Percentiles rank a stretch among this genome's conserved stretches.
Evolutionary conservation across 2,797 vertebrate species (phyloP).

Genomic region (Mus spretus): DNA sequence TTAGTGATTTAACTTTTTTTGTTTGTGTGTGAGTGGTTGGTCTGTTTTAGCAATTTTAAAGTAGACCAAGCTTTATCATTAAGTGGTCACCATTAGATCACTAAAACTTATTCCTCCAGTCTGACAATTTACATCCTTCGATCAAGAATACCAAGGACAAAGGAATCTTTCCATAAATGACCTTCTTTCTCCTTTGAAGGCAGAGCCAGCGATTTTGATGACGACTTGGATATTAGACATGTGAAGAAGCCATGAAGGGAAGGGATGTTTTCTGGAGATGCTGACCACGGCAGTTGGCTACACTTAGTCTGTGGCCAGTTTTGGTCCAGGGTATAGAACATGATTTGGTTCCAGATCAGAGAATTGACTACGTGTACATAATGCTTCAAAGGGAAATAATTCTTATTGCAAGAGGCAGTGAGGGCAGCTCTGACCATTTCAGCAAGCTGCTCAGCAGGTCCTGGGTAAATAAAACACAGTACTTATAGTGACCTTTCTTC

Average conservation of each 20-base stretch:
- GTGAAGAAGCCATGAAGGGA: not conserved
- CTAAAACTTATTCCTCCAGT: not conserved
- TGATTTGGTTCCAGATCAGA: slow-evolving; percentile 46
- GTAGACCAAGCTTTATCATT: not conserved
- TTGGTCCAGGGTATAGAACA: not conserved
- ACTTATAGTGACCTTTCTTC: not conserved
- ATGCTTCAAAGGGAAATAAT: not conserved
- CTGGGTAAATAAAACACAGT: not conserved
- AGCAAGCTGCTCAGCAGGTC: not conserved
- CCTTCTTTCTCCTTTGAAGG: not conserved
- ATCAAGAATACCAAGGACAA: not conserved
- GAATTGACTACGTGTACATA: not conserved
- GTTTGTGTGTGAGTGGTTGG: not conserved
- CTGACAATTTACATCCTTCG: not conserved
- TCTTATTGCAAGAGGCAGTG: not conserved
- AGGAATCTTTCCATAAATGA: not conserved
- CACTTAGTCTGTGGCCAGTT: slow-evolving; percentile 5
- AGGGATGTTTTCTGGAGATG: not conserved
- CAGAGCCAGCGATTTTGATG: not conserved
- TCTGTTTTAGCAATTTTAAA: slow-evolving; percentile 17
- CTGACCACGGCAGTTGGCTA: not conserved
- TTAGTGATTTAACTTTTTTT: not conserved
- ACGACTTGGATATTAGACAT: not conserved
- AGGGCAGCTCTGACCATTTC: not conserved
- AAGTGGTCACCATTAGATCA: not conserved